Percentiles rank a stretch among this genome's conserved stretches.
These are phyloP conservation scores for Erpornis zantholeuca DNA, from an alignment of 2,113 vertebrate genomes.

Conservation along the genomic window DNA sequence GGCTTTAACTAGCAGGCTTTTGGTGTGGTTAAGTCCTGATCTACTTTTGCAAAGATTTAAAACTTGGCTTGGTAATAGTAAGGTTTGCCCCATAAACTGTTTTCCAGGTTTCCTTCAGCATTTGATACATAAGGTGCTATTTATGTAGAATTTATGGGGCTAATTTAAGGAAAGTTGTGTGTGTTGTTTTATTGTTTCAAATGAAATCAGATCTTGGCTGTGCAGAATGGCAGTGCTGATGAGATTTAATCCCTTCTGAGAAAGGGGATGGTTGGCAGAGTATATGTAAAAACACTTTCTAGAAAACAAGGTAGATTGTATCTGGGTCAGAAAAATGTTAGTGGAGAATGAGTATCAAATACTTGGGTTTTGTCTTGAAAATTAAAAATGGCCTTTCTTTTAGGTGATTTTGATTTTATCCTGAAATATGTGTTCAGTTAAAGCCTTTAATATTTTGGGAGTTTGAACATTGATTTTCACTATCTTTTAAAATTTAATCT, in stretches of 20 bases:
- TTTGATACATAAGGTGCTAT: not conserved
- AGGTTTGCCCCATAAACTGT: not conserved
- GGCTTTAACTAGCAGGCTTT: not conserved
- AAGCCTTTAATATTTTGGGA: not conserved
- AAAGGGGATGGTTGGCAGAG: not conserved
- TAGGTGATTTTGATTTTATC: not conserved
- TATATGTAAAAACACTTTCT: not conserved
- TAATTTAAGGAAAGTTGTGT: not conserved
- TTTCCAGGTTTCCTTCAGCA: not conserved
- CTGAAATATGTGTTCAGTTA: not conserved
- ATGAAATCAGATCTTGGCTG: not conserved
- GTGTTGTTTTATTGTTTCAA: not conserved
- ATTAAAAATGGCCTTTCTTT: not conserved
- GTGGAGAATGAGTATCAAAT: not conserved
- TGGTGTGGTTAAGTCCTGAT: not conserved
- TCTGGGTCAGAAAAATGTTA: not conserved
- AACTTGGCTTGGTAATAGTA: not conserved
- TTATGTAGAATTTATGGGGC: not conserved
- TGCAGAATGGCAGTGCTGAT: not conserved
- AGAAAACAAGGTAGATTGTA: not conserved
- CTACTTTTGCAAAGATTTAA: not conserved
- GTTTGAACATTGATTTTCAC: not conserved
- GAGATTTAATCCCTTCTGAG: not conserved
- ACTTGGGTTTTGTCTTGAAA: not conserved
- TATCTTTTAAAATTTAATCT: not conserved